Evolutionary conservation across 2,888 invertebrate genomes (phyloP).

Genomic region (Holacanthella duospinosa): DNA sequence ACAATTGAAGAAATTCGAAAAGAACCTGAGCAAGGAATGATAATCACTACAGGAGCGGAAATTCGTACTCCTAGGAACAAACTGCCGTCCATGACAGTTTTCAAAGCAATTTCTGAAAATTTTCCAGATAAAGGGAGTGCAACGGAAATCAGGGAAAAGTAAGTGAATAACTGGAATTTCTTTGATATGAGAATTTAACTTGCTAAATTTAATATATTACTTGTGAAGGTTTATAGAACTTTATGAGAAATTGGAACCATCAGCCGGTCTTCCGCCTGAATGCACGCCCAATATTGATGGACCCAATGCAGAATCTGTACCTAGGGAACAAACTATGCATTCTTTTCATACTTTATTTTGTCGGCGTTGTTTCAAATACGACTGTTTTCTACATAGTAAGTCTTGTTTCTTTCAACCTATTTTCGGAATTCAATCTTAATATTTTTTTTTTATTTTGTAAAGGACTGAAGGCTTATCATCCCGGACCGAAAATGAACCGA

Average conservation of each 20-base stretch:
- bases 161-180: neutral
- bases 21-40: slow-evolving; percentile 32
- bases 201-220: neutral
- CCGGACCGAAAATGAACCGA: slow-evolving; percentile 77
- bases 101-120: slow-evolving; percentile 78
- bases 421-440: neutral
- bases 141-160: slow-evolving; percentile 15
- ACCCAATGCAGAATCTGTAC: slow-evolving; percentile 77
- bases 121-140: slow-evolving; percentile 62
- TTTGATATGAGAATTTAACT: neutral
- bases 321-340: slow-evolving; percentile 89
- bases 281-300: slow-evolving; percentile 97
- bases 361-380: slow-evolving; percentile 93
- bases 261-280: slow-evolving; percentile 65
- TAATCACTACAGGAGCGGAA: slow-evolving; percentile 27
- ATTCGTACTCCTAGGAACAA: slow-evolving; percentile 23
- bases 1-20: slow-evolving; percentile 5
- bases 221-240: slow-evolving; percentile 68
- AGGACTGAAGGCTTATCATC: slow-evolving; percentile 81
- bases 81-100: slow-evolving; percentile 60
- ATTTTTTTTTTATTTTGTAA: neutral
- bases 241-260: slow-evolving; percentile 75
- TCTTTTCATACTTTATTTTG: slow-evolving; percentile 99
- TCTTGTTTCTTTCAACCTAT: no score
- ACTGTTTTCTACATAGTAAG: slow-evolving; percentile 95